These are phyloP conservation scores for Oncorhynchus kisutch DNA, from an alignment of 2,113 vertebrate species.

Conservation along the genomic window DNA sequence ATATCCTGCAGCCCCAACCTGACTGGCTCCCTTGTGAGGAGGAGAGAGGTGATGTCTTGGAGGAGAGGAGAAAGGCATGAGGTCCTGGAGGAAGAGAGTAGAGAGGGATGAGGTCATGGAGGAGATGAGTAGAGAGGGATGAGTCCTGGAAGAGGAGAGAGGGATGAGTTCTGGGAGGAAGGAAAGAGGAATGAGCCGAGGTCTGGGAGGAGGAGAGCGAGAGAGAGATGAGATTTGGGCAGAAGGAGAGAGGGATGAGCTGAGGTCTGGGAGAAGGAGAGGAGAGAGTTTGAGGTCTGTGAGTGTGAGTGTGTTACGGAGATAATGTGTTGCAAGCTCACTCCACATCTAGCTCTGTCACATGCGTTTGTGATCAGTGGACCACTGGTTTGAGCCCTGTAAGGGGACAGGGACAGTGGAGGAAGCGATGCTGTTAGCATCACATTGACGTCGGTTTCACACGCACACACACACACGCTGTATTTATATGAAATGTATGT, in stretches of 20 bases:
- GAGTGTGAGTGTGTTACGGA: not conserved
- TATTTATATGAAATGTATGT: too few species aligned
- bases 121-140: not conserved
- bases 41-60: not conserved
- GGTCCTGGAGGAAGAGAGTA: not conserved
- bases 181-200: not conserved
- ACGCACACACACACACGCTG: not conserved
- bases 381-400: too few species aligned
- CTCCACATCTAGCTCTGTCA: too few species aligned
- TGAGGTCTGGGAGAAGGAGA: constrained; percentile 10
- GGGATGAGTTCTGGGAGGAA: not conserved
- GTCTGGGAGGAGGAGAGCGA: not conserved
- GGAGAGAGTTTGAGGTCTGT: not conserved
- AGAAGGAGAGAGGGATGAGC: not conserved
- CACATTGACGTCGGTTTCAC: too few species aligned
- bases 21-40: too few species aligned
- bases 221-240: not conserved
- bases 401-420: constrained; percentile 3
- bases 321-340: too few species aligned
- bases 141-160: not conserved
- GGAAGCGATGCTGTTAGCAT: too few species aligned
- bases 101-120: not conserved
- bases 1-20: not conserved
- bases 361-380: too few species aligned
- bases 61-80: not conserved